Base-by-base conservation (phyloP, 2,797 vertebrate genomes). In the Microcaecilia unicolor region DNA sequence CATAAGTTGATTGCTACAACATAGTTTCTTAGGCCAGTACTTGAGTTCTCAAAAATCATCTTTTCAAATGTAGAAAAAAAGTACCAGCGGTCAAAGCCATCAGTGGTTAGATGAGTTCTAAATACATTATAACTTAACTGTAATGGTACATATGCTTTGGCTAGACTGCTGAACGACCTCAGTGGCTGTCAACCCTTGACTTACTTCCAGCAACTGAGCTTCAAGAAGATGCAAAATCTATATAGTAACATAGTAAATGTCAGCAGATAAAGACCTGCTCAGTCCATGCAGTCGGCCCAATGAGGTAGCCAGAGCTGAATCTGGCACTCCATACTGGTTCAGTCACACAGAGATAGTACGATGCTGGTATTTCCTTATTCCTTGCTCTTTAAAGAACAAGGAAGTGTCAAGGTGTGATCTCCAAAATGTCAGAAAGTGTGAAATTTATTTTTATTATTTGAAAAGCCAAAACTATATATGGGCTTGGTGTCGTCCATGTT, bases 111-210 rank as follows among this genome's bases (percentile, higher is more conserved):
- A 82, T 84, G 85, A 80, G 76, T 85, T 87, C 89, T 85, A 86
- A 88, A 92, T 90, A 86, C 74, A 61, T 84, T 80, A 89, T 85
- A 79, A 78, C 61, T 81, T 84, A 75, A 80, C 71, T 78, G 66
- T 74, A 67, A 77, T 59, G 63, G 74, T 50, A 65, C 51, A 78
- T 50, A 41, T 73, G 61, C 61, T 52, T 72, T 78, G 79, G 74
- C 64, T 22, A 72, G 68, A 64, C 69, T 65, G 50, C 69, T 65
- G 50, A 18, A 50, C 78, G 79, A 81, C 61, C 68, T 85, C 80
- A 82, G 64, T 70, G 69, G 44, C 67, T 74, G 65, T 67, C 33
- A 34, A 60, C 45, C 60, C 55, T 54, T 14, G 15, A 50, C 52
- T 49, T 54, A 9, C 58, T 72, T 51, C 37, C 0, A 1, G 34